Evolutionary conservation across 2,888 invertebrate species (phyloP).

Genomic region (Chalcosyrphus nemorum): DNA sequence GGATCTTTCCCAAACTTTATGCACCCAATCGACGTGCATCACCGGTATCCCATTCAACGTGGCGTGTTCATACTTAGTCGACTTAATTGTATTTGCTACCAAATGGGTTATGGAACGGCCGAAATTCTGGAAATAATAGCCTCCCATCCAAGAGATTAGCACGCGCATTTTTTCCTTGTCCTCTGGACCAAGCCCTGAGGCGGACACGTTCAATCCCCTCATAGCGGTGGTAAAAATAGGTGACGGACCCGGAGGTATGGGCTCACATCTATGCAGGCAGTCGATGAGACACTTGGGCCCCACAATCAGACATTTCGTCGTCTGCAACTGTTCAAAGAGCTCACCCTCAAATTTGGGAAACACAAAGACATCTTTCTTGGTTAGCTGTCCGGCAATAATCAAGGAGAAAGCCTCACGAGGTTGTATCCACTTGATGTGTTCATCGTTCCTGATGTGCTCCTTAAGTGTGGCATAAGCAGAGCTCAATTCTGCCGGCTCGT

Average conservation of each 20-base stretch:
- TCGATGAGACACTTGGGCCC: constrained; percentile 91
- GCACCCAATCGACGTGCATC: constrained; percentile 91
- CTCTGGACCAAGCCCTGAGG: constrained; percentile 84
- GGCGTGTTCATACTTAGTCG: constrained; percentile 88
- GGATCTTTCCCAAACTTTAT: constrained; percentile 90
- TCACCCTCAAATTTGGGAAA: constrained; percentile 90
- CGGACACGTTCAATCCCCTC: constrained; percentile 87
- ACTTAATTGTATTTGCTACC: constrained; percentile 89
- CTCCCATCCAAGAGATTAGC: constrained; percentile 90
- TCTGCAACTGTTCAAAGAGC: constrained; percentile 86
- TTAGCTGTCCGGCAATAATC: constrained; percentile 84
- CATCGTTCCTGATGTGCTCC: constrained; percentile 77
- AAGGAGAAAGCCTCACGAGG: constrained; percentile 84
- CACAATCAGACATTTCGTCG: constrained; percentile 88
- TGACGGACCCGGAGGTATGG: constrained; percentile 88
- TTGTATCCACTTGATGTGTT: constrained; percentile 84
- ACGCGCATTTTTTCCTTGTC: constrained; percentile 84
- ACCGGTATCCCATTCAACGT: constrained; percentile 84
- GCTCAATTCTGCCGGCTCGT: constrained; percentile 72
- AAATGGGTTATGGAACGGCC: constrained; percentile 90
- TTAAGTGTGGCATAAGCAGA: constrained; percentile 75
- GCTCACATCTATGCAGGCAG: constrained; percentile 87
- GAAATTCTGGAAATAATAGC: constrained; percentile 86
- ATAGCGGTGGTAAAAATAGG: constrained; percentile 93
- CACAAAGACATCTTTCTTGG: constrained; percentile 89